Evolutionary conservation across 2,113 vertebrate genomes (phyloP), one percentile per base, ranked within the genome.

Genomic region (Dicerorhinus sumatrensis): DNA sequence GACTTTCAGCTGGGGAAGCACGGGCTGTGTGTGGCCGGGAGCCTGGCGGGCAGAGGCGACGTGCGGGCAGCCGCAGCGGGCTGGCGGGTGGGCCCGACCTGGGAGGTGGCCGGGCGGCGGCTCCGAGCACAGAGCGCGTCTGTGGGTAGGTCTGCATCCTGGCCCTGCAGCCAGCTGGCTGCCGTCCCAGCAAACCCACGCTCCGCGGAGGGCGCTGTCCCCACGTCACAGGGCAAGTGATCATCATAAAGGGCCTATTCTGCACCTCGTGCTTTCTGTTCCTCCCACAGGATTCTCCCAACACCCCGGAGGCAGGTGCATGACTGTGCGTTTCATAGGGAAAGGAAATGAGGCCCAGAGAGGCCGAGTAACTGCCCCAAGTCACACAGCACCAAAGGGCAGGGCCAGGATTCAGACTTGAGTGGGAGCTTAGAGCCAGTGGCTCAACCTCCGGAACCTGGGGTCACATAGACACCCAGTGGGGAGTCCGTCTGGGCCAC

Each of bases 201-300:
- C 51, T 54, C 69, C 33, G 12, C 8, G 10, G 27, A 29, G 27
- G 9, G 42, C 67, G 8, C 65, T 10, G 46, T 51, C 39, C 69
- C 56, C 13, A 3, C 3, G 7, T 3, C 20, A 2, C 1, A 0
- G 10, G 31, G 31, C 21, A 1, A 0, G 4, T 5, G 8, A 31
- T 6, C 25, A 0, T 1, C 17, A 6, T 2, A 0, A 21, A 8
- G 14, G 89, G 70, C n/a, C 56, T 70, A 2, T 21, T 42, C 75
- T 31, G 33, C 3, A 4, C 62, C 27, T 12, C 42, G 1, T 11
- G 54, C 31, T 65, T 33, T 14, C 77, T 4, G 6, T 27, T 13
- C 58, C 29, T 31, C 27, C 25, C 29, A 0, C 0, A 1, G 1
- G 39, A 9, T 1, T 27, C 29, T 56, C 29, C 16, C 63, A 20